Conservation (phyloP, 1,140 invertebrate species). For the Drosophila bocki region DNA sequence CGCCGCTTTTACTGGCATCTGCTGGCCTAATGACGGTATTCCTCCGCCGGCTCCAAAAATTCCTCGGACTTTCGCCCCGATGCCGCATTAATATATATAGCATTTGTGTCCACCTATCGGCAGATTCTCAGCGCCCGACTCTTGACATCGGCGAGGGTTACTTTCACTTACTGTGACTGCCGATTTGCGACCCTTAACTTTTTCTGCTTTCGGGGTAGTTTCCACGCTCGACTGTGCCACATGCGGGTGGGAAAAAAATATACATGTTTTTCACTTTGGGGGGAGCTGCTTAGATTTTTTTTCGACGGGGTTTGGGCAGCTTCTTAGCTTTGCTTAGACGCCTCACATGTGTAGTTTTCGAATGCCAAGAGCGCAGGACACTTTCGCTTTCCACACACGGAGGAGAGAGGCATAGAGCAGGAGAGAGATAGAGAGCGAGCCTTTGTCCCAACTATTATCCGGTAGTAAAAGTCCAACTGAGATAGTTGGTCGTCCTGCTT, state of each 20-base stretch:
- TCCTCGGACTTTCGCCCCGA: slow-evolving; percentile 49
- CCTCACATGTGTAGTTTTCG: slow-evolving; percentile 79
- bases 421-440: slow-evolving; percentile 17
- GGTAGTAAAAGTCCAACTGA: slow-evolving; percentile 42
- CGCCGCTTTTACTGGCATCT: slow-evolving; percentile 57
- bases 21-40: slow-evolving; percentile 83
- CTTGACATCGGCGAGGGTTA: slow-evolving; percentile 74
- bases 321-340: slow-evolving; percentile 59
- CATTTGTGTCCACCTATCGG: slow-evolving; percentile 51
- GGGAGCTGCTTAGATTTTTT: slow-evolving; percentile 20
- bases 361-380: slow-evolving; percentile 80
- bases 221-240: slow-evolving; percentile 49
- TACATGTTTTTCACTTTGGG: neutral
- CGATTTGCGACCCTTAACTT: slow-evolving; percentile 39
- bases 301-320: slow-evolving; percentile 39
- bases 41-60: slow-evolving; percentile 74
- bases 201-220: slow-evolving; percentile 52
- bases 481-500: slow-evolving; percentile 72
- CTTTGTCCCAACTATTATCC: slow-evolving; percentile 58
- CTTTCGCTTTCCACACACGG: slow-evolving; percentile 55
- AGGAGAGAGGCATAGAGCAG: slow-evolving; percentile 6
- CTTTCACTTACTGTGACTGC: slow-evolving; percentile 74
- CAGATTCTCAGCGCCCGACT: slow-evolving; percentile 74
- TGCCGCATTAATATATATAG: neutral
- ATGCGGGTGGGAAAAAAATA: slow-evolving; percentile 13